phyloP scores from a whole-genome alignment of 2,113 vertebrate genomes.

The Lophius piscatorius region DNA sequence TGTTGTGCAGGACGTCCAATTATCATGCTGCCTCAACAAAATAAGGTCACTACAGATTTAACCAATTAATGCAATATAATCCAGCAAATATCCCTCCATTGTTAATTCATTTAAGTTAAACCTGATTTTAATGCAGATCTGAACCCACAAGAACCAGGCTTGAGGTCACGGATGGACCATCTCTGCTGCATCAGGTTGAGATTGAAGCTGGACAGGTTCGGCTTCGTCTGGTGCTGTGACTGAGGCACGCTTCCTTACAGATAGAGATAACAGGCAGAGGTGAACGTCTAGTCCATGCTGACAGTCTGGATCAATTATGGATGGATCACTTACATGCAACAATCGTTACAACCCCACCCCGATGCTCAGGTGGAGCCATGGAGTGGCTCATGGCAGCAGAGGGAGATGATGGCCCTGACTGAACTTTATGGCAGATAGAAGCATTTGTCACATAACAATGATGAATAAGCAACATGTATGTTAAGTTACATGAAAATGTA shows the following conservation, averaged over 20 bases:
- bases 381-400: slow-evolving; percentile 39
- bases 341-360: slow-evolving; percentile 76
- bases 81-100: slow-evolving; percentile 51
- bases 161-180: slow-evolving; percentile 52
- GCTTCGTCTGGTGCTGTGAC: slow-evolving; percentile 79
- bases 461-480: too few species aligned
- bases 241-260: slow-evolving; percentile 69
- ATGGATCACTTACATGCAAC: slow-evolving; percentile 79
- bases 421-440: too few species aligned
- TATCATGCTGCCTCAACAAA: slow-evolving; percentile 70
- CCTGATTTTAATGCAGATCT: slow-evolving; percentile 31
- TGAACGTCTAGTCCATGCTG: slow-evolving; percentile 83
- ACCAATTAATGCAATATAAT: slow-evolving; percentile 75
- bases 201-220: slow-evolving; percentile 79
- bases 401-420: slow-evolving; percentile 52
- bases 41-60: slow-evolving; percentile 77
- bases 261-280: slow-evolving; percentile 78
- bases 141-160: slow-evolving; percentile 7
- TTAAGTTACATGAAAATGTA: slow-evolving; percentile 8
- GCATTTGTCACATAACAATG: too few species aligned
- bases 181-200: slow-evolving; percentile 50
- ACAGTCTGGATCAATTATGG: slow-evolving; percentile 80
- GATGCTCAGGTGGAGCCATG: slow-evolving; percentile 67
- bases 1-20: slow-evolving; percentile 77
- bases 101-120: slow-evolving; percentile 57